phyloP scores from a whole-genome alignment of 1,140 invertebrate species.

The Ceratina australensis region DNA sequence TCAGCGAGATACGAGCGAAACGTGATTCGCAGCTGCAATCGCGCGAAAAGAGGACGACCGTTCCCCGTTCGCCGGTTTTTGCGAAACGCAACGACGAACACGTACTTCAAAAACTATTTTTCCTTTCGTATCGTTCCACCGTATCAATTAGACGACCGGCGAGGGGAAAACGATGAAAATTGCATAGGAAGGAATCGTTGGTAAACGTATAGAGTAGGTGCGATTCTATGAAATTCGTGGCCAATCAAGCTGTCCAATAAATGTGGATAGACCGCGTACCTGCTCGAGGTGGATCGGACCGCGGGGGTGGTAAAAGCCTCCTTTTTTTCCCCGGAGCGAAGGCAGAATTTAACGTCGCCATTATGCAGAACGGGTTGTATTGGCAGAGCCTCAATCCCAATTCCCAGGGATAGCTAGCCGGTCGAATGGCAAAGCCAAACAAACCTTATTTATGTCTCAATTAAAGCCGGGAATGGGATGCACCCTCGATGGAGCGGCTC shows the following conservation, averaged over 20 bases:
- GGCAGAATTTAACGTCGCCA: conserved; percentile 76
- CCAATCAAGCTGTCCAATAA: conserved; percentile 44
- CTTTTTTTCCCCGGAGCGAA: conserved; percentile 51
- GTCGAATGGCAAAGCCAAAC: conserved; percentile 78
- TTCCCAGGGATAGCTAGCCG: conserved; percentile 75
- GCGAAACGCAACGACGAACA: neutral
- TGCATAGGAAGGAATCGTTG: neutral
- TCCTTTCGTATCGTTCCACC: no score
- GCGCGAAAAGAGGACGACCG: no score
- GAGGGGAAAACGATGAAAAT: no score
- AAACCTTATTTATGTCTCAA: conserved; percentile 81
- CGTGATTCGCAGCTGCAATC: neutral
- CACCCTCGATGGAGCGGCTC: conserved; percentile 79
- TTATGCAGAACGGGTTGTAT: conserved; percentile 80
- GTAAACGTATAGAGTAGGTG: neutral
- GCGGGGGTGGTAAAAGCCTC: conserved; percentile 20
- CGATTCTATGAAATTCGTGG: conserved; percentile 44
- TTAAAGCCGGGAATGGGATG: conserved; percentile 80
- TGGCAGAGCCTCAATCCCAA: conserved; percentile 78
- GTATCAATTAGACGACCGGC: neutral
- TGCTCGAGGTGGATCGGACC: conserved; percentile 13
- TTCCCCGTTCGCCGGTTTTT: no score
- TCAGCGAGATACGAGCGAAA: conserved; percentile 13
- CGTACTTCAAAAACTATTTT: neutral
- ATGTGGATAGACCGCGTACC: conserved; percentile 44